Conservation (phyloP, 2,797 vertebrate genomes). For the Myoxocephalus aenaeus region DNA sequence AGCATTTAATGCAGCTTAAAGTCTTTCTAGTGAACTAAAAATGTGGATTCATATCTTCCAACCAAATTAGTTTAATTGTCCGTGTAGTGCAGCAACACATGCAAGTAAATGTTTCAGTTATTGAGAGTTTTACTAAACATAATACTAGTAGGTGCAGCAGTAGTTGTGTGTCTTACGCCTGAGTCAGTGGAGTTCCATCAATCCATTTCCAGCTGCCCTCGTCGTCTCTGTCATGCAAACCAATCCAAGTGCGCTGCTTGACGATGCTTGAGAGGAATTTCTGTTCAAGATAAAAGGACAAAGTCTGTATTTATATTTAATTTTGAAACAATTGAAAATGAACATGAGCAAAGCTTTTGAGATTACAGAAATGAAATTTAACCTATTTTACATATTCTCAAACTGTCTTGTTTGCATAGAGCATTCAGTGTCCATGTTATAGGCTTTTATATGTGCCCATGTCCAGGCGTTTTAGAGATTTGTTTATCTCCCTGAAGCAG, state of each 20-base stretch:
- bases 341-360: no score
- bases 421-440: no score
- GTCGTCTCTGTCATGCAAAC: conserved; percentile 24
- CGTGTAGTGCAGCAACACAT: not conserved
- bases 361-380: no score
- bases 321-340: no score
- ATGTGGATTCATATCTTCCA: not conserved
- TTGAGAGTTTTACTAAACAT: not conserved
- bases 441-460: no score
- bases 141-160: not conserved
- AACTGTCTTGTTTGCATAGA: no score
- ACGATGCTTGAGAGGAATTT: not conserved
- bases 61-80: no score
- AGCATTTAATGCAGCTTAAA: not conserved
- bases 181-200: conserved; percentile 10
- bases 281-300: conserved; percentile 15
- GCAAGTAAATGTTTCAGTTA: not conserved
- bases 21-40: no score
- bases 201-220: conserved; percentile 52
- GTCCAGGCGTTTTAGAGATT: no score
- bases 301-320: not conserved
- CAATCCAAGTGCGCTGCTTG: not conserved
- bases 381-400: no score
- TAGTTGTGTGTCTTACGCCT: not conserved
- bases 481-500: no score